Base-by-base conservation (phyloP, 2,113 vertebrate genomes). In the Myotis brandtii region DNA sequence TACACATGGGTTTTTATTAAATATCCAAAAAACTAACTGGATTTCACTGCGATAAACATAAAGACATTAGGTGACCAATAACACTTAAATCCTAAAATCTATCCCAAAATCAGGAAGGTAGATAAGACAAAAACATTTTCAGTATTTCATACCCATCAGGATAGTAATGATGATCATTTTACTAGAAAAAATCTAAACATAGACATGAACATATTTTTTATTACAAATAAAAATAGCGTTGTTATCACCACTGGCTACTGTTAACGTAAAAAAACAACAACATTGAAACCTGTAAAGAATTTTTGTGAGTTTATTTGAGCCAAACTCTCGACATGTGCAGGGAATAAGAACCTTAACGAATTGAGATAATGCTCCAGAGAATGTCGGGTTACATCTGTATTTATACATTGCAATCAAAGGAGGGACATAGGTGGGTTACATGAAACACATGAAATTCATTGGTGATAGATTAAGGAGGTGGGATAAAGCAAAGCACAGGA, bases 121-220 rank as follows among this genome's bases (percentile, higher is more conserved):
- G 50, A 54, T 80, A 75, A 75, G 23, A 72, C 70, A 89, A 93
- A 94, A 69, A 66, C 32, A 54, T 64, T 87, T 95, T 83, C 43
- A 89, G 27, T 82, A 50, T 89, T 95, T 90, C 79, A 11, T 3
- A 43, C 17, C 20, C 17, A 77, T n/a, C 30, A 43, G 17, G 27
- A 16, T 67, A 66, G 16, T 32, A 40, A 77, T 77, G 43, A 89
- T 66, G 43, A 43, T 2, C 27, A 59, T 67, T 84, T 84, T 73
- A 80, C 23, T 85, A 50, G 62, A 27, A 66, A 86, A 80, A 52
- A 23, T 27, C 11, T 80, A 80, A 84, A 62, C 32, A 79, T 88
- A 93, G 67, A 64, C 64, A 66, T 72, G 32, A 50, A 14, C 16
- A 25, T 75, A n/a, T 40, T 91, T 91, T 91, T 62, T 11, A 93